Evolutionary conservation across 1,140 invertebrate species (phyloP).

Genomic region (Panagrolaimus sp.): DNA sequence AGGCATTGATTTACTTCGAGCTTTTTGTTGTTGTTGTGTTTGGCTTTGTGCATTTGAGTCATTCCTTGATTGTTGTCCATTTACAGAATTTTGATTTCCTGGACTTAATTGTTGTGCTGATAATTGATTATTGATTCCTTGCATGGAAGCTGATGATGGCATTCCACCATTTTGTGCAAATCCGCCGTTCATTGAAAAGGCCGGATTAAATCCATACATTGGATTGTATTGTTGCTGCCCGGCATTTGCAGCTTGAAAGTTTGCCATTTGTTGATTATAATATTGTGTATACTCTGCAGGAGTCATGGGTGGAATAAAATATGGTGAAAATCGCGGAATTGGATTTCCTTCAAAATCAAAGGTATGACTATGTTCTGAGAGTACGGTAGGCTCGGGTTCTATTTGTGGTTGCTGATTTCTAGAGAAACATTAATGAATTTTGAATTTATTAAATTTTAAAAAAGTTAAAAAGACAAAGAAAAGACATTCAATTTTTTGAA

Average conservation of each 20-base stretch:
- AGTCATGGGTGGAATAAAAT: neutral
- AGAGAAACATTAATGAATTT: no score
- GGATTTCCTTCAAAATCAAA: no score
- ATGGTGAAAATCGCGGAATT: no score
- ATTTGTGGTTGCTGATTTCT: no score
- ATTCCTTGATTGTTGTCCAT: neutral
- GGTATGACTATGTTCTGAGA: no score
- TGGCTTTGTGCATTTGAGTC: neutral
- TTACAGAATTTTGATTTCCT: neutral
- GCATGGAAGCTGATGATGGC: no score
- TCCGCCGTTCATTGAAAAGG: neutral
- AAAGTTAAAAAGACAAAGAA: no score
- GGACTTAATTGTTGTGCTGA: neutral
- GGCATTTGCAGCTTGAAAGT: neutral
- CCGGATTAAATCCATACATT: constrained; percentile 5
- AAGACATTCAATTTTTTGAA: no score
- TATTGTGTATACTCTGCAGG: constrained; percentile 6
- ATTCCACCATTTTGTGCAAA: neutral
- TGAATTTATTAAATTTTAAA: no score
- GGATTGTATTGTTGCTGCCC: neutral
- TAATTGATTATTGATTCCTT: neutral
- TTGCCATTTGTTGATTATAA: neutral
- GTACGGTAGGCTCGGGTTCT: no score
- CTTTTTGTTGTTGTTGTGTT: constrained; percentile 4
- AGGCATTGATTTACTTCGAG: constrained; percentile 1